phyloP scores from a whole-genome alignment of 2,113 vertebrate species.

The Albula glossodonta region DNA sequence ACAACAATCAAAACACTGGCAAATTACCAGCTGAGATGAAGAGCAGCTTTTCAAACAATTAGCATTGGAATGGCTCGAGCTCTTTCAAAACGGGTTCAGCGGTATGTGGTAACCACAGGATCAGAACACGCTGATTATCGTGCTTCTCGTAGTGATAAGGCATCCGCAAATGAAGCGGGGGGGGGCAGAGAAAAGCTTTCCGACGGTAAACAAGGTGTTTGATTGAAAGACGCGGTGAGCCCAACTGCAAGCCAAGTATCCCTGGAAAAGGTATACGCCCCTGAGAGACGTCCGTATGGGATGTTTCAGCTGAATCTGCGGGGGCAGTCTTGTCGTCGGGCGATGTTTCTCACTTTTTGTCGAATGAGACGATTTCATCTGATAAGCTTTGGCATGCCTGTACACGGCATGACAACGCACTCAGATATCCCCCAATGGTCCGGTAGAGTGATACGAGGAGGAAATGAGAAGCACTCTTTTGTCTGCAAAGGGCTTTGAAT shows the following conservation, averaged over 20 bases:
- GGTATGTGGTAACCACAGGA: neutral
- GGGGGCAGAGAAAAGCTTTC: neutral
- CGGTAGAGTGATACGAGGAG: neutral
- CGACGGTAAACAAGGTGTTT: neutral
- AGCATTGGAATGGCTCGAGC: neutral
- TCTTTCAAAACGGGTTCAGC: neutral
- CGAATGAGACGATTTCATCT: too few relatives aligned
- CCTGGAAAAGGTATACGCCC: too few relatives aligned
- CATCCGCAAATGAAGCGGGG: neutral
- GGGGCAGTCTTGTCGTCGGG: neutral
- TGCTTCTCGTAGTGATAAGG: neutral
- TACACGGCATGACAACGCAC: neutral
- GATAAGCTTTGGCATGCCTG: too few relatives aligned
- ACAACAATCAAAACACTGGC: neutral
- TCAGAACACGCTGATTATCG: neutral
- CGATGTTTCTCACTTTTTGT: neutral
- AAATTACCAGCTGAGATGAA: neutral
- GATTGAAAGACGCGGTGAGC: too few relatives aligned
- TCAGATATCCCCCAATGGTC: neutral
- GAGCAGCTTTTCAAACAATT: neutral
- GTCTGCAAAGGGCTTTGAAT: neutral
- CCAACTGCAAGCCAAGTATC: too few relatives aligned
- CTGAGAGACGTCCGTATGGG: too few relatives aligned
- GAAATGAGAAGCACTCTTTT: neutral
- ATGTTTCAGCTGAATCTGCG: too few relatives aligned